A percentile compares a stretch with the other conserved stretches of the same genome.
Conservation (phyloP, 2,797 vertebrate genomes). For the Pangasius macronema region DNA sequence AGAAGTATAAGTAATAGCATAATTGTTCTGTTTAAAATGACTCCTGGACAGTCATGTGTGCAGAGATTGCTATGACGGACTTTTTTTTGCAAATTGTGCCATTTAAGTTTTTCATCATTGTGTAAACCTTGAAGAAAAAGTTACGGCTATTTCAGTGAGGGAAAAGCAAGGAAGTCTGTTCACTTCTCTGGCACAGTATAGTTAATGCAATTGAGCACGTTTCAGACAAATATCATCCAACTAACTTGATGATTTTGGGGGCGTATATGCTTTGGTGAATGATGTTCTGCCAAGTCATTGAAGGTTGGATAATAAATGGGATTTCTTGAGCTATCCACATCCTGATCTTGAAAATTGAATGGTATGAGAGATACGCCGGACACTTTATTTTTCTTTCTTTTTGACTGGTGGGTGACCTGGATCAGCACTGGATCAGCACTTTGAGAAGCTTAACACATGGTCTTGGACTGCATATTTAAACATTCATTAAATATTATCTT, state of each 20-base stretch:
- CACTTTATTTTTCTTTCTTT: neutral
- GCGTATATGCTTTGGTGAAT: neutral
- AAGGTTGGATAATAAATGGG: neutral
- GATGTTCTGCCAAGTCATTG: neutral
- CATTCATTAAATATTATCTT: neutral
- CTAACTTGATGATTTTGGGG: neutral
- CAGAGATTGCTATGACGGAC: neutral
- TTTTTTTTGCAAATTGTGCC: neutral
- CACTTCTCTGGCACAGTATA: neutral
- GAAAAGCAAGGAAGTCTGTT: neutral
- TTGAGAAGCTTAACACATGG: neutral
- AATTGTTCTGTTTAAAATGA: neutral
- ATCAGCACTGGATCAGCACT: neutral
- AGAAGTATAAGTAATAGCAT: neutral
- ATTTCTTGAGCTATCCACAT: neutral
- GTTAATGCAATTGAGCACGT: neutral
- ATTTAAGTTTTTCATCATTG: neutral
- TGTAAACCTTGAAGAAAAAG: conserved; percentile 5
- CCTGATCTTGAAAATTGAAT: neutral
- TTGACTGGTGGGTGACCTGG: neutral
- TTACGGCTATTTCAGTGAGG: neutral
- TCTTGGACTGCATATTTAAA: conserved; percentile 11
- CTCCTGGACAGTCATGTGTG: neutral
- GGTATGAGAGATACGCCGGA: neutral
- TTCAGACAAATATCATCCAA: neutral